Conservation (phyloP, 2,797 vertebrate genomes). For the Malurus leucopterus region DNA sequence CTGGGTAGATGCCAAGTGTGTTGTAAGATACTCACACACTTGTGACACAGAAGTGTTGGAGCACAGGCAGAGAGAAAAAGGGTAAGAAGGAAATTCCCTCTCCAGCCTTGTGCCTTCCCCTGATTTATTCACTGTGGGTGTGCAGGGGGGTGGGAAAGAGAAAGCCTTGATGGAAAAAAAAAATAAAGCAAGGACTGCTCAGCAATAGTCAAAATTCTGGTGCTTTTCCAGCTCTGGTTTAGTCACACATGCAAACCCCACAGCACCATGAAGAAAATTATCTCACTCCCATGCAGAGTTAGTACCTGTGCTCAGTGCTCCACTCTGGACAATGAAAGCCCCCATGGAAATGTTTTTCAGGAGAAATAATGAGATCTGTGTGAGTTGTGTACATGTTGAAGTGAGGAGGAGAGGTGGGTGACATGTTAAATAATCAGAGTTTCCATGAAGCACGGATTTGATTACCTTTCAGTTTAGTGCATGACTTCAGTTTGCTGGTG, state of each 20-base stretch:
- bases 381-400: background rate
- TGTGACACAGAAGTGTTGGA: background rate
- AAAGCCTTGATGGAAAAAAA: background rate
- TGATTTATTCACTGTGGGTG: background rate
- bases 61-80: background rate
- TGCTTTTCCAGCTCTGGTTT: background rate
- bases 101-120: background rate
- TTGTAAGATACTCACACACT: background rate
- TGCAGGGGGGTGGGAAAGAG: rapidly evolving
- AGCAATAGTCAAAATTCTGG: background rate
- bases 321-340: background rate
- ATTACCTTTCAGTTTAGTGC: background rate
- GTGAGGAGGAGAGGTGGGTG: background rate
- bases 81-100: background rate
- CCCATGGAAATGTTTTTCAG: background rate
- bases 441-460: background rate
- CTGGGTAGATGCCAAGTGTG: background rate
- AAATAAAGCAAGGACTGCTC: background rate
- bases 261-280: background rate
- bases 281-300: background rate
- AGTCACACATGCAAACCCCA: background rate
- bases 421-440: background rate
- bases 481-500: background rate
- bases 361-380: background rate
- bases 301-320: background rate